phyloP scores from a whole-genome alignment of 2,113 vertebrate species.

The Channa maculata region DNA sequence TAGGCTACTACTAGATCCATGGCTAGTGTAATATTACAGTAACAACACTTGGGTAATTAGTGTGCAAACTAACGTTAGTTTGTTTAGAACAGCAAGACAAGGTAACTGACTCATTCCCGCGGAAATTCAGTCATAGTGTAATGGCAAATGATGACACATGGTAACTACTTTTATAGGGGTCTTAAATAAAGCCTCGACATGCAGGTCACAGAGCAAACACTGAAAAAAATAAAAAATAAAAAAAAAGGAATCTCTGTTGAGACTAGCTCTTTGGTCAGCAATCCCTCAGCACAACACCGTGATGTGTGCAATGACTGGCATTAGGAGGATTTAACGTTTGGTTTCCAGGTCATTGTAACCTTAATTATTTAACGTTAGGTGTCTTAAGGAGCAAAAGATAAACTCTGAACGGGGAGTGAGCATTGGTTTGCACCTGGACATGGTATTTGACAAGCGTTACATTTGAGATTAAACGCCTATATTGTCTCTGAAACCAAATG shows the following conservation, averaged over 20 bases:
- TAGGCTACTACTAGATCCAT: background rate
- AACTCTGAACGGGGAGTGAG: background rate
- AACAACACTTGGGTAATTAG: background rate
- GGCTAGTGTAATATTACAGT: background rate
- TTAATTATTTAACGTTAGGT: background rate
- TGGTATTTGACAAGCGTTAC: background rate
- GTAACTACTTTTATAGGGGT: background rate
- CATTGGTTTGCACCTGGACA: too few relatives aligned
- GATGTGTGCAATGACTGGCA: background rate
- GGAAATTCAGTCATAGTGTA: background rate
- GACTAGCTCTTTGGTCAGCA: background rate
- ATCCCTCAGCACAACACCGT: background rate
- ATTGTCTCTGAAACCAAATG: background rate
- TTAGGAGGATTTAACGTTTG: too few relatives aligned
- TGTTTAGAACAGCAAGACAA: background rate
- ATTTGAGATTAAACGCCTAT: too few relatives aligned
- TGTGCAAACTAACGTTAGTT: too few relatives aligned
- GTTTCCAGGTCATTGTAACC: too few relatives aligned
- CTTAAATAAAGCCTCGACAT: background rate
- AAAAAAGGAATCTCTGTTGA: too few relatives aligned
- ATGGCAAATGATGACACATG: background rate
- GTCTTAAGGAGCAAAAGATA: background rate
- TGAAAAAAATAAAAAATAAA: background rate
- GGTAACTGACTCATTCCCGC: background rate
- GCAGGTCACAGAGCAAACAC: background rate